Evolutionary conservation across 2,113 vertebrate species (phyloP), one percentile per base, ranked within the genome.

Genomic region (Pachypanchax playfairii): DNA sequence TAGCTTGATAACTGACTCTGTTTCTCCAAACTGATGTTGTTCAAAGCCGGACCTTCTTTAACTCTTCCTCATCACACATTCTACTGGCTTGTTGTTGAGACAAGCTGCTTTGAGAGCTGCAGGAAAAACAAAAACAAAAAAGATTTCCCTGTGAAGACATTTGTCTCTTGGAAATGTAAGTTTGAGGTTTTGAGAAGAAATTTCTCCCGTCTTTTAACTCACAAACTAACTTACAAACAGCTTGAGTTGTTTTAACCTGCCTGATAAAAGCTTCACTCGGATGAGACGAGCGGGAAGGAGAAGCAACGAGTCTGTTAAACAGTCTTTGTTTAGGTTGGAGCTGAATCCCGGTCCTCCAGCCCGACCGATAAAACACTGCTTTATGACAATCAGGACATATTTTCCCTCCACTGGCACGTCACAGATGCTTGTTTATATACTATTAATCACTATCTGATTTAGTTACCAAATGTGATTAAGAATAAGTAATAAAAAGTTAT

Each of bases 251-350:
- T n/a, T n/a, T n/a, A n/a, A n/a, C n/a, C n/a, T n/a, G n/a, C n/a
- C n/a, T n/a, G n/a, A n/a, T n/a, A 31, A 3, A 66, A 80, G 53
- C 47, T 75, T 57, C 28, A 75, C 63, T 71, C 49, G 47, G 31
- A 71, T 44, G 46, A 65, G 47, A 38, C 49, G 22, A 82, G 79
- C 80, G 73, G 65, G 82, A 82, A 80, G 72, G 38, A 38, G 58
- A 72, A 75, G 83, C 81, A 81, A 25, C 15, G 63, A 83, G 72
- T 83, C 78, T 70, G 66, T 48, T 70, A 43, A 77, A 61, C 69
- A 52, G 53, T 49, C 65, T 82, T 76, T 90, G 87, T 88, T 88
- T 89, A 85, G 69, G 69, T 80, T 90, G 89, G 87, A 86, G 53
- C 38, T 73, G 57, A 62, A 41, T 56, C 77, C 63, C 29, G 51